These are phyloP conservation scores for Tachina lurida DNA, from an alignment of 2,888 invertebrate genomes.

Conservation along the genomic window DNA sequence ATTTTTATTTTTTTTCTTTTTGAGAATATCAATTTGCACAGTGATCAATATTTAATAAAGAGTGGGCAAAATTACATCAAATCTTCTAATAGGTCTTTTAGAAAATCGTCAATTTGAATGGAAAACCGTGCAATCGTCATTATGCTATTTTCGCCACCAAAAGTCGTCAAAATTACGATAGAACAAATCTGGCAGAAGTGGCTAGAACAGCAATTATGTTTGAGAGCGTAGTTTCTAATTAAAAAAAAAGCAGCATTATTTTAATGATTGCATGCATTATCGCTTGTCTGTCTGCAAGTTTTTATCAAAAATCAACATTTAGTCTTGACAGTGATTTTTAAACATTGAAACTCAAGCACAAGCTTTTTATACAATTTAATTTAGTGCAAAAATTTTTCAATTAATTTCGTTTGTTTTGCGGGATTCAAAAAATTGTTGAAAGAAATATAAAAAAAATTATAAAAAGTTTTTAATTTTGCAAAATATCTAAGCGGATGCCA, in stretches of 20 bases:
- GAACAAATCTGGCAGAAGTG: too few species aligned
- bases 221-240: conserved; percentile 5
- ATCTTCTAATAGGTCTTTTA: too few species aligned
- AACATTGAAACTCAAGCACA: conserved; percentile 66
- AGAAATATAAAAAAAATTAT: background rate
- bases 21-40: too few species aligned
- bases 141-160: too few species aligned
- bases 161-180: too few species aligned
- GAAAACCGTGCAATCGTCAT: too few species aligned
- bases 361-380: background rate
- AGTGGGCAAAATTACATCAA: too few species aligned
- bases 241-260: background rate
- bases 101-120: too few species aligned
- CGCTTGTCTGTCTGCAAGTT: background rate
- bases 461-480: background rate
- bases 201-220: background rate
- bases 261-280: background rate
- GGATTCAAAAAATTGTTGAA: conserved; percentile 5
- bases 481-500: background rate
- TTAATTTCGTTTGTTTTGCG: conserved; percentile 23
- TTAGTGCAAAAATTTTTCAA: conserved; percentile 35
- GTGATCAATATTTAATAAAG: too few species aligned
- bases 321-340: conserved; percentile 76
- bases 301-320: conserved; percentile 65
- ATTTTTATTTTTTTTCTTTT: too few species aligned